Base-by-base conservation (phyloP, 1,140 invertebrate genomes). In the Aphis craccivora region DNA sequence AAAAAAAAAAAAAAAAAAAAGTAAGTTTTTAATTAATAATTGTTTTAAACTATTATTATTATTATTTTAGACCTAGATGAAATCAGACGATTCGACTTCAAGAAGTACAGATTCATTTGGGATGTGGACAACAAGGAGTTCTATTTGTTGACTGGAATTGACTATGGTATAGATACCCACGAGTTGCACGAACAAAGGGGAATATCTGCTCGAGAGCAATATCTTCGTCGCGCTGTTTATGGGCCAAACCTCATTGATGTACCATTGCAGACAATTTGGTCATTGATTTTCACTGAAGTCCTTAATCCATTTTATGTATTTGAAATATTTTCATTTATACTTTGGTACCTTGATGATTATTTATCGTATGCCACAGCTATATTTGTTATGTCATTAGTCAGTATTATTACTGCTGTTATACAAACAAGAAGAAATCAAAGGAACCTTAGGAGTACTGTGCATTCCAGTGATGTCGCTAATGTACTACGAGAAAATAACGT, bases 301-400 rank as follows among this genome's bases (percentile, higher is more conserved):
- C 96, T 99, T 87, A 99, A 99, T 95, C 99, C 99, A 0, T 99
- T 99, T 95, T 99, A 99, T 95, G 97, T 99, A 88, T 99, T 99
- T 95, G 98, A 99, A 97, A 95, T 98, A 84, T 98, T 98, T 95
- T 98, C 98, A 20, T 96, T 98, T 23, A 95, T 96, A 7, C 96
- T 98, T 55, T 98, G 98, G 98, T 95, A 98, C 9, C 96, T 96
- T 2, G 98, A 98, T 94, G 95, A 96, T 23, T 99, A 99, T 94
- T 96, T 97, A 93, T 98, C 98, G 94, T 99, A 98, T 95, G 97
- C 98, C 23, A 96, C 97, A 45, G 98, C 98, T 51, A 98, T 99
- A 94, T 96, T 99, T 20, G 95, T 97, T 23, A 98, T 99, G 97
- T 98, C 98, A 2, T 95, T 97, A 83, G 97, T 98, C 94, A 98